These are phyloP conservation scores for Carollia perspicillata DNA, from an alignment of 2,113 vertebrate genomes.

Conservation along the genomic window DNA sequence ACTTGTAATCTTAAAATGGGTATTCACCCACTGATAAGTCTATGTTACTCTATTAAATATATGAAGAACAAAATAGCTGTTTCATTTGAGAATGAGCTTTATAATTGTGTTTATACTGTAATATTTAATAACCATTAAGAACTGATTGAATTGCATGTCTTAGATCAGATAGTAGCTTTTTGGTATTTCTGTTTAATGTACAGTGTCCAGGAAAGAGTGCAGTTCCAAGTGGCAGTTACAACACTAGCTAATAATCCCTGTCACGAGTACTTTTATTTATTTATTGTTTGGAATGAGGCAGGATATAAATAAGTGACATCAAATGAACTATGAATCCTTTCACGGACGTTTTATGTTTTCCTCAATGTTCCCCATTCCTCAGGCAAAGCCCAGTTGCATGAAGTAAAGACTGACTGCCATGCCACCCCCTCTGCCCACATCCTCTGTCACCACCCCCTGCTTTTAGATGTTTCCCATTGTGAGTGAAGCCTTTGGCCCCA, in stretches of 20 bases:
- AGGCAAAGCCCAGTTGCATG: background rate
- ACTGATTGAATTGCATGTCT: background rate
- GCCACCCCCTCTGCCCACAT: background rate
- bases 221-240: background rate
- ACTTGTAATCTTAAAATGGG: background rate
- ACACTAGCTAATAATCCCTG: background rate
- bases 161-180: background rate
- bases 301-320: background rate
- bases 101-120: background rate
- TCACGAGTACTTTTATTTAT: background rate
- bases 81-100: background rate
- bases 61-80: background rate
- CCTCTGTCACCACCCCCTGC: background rate
- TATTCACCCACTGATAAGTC: background rate
- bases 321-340: background rate
- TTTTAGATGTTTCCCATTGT: background rate
- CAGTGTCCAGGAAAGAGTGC: background rate
- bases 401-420: background rate
- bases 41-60: background rate
- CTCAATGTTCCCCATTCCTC: background rate
- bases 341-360: too few species aligned
- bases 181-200: background rate
- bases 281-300: background rate
- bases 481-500: background rate
- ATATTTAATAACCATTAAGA: background rate